These are phyloP conservation scores for Scrobipalpa costella DNA, from an alignment of 2,888 invertebrate species.

Conservation along the genomic window DNA sequence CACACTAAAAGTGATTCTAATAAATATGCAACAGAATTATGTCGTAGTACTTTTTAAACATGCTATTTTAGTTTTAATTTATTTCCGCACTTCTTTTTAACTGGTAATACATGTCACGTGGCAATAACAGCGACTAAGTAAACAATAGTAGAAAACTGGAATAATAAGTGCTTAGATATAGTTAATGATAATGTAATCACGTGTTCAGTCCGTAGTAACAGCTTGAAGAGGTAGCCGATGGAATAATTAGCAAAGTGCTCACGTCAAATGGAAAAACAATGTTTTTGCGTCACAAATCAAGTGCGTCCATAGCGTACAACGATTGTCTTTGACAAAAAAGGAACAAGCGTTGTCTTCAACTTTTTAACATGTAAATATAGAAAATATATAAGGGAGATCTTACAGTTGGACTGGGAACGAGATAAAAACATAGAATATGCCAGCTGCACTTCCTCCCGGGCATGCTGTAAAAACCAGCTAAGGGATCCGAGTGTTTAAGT, in stretches of 20 bases:
- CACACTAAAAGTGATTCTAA: neutral
- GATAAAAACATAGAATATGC: too few species aligned
- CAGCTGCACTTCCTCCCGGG: too few species aligned
- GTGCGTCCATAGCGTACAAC: neutral
- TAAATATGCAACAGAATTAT: neutral
- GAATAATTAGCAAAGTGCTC: neutral
- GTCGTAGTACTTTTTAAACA: neutral
- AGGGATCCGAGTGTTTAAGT: too few species aligned
- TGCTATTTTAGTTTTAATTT: too few species aligned
- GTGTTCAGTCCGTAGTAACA: constrained; percentile 6
- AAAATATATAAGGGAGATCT: too few species aligned
- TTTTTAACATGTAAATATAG: too few species aligned
- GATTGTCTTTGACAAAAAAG: too few species aligned
- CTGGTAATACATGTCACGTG: constrained; percentile 8
- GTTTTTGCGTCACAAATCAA: neutral
- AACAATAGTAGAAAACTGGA: constrained; percentile 18
- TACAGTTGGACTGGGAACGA: too few species aligned
- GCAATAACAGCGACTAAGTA: neutral
- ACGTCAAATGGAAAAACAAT: neutral
- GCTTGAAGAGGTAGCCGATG: neutral
- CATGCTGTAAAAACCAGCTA: too few species aligned
- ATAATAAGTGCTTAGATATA: constrained; percentile 1
- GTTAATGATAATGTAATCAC: constrained; percentile 11
- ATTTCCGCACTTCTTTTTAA: neutral
- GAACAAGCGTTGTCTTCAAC: too few species aligned